Base-by-base conservation (phyloP, 2,797 vertebrate species). In the Megalops cyprinoides region DNA sequence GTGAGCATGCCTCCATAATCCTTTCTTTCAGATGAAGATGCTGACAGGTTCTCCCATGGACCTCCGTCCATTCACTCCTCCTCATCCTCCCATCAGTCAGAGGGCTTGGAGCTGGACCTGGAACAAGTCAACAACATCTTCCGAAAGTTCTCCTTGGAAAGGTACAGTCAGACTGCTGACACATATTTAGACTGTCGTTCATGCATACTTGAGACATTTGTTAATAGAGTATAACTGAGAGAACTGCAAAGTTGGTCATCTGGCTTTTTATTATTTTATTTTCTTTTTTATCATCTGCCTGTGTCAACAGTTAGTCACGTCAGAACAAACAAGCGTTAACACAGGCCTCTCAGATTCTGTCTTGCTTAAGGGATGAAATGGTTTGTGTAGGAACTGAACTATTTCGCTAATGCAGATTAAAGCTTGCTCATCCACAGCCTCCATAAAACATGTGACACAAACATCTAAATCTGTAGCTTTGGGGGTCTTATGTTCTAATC, bases 51-150 rank as follows among this genome's bases (percentile, higher is more conserved):
- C 62, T 95, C 90, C 7, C 91, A 92, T 0, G 95, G 96, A 20
- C 95, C 97, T 46, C 93, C 97, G 23, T 99, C 98, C 0, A 89
- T 98, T 82, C 95, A 98, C 88, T 99, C 98, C 0, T 99, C 98
- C 0, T 98, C 97, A 0, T 99, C 98, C 34, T 99, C 97, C 55
- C 95, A 99, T 89, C 98, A 98, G 86, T 99, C 98, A 0, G 98
- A 99, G 85, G 93, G 95, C 78, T 91, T 99, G 91, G 98, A 99
- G 77, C 90, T 91, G 1, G 97, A 99, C 81, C 90, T 98, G 74
- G 98, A 99, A 87, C 98, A 99, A 67, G 96, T 99, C 92, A 97
- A 94, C 92, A 97, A 93, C 81, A 97, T 99, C 90, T 97, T 98
- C 82, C 94, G 97, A 82, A 98, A 98, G 84, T 96, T 98, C 82